Conservation (phyloP, 2,888 invertebrate genomes). For the Drosophila cognata region DNA sequence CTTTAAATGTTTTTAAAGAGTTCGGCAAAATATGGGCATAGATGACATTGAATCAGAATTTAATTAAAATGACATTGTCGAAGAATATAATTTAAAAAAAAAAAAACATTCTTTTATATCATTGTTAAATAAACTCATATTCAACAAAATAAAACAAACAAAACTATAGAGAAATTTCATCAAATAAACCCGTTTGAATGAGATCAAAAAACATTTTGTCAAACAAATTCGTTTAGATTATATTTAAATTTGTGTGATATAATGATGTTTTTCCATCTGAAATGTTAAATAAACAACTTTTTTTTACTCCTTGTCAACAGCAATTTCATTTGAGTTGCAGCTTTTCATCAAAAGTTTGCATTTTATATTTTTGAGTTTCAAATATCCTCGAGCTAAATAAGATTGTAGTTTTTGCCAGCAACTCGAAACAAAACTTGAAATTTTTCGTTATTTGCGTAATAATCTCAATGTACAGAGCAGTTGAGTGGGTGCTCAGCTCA, state of each 20-base stretch:
- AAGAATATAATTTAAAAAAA: neutral
- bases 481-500: neutral
- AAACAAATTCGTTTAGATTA: neutral
- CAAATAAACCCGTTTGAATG: neutral
- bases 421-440: neutral
- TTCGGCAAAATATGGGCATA: neutral
- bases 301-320: neutral
- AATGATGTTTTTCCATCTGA: neutral
- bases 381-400: neutral
- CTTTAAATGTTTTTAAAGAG: neutral
- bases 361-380: neutral
- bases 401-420: neutral
- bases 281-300: neutral
- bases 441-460: too few species aligned
- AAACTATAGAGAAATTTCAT: neutral
- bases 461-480: neutral
- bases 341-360: neutral
- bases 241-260: neutral
- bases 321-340: neutral
- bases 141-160: too few species aligned
- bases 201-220: neutral
- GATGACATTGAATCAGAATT: neutral
- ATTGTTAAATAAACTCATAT: neutral
- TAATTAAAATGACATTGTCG: neutral
- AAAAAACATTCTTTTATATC: neutral